A percentile compares a stretch with the other conserved stretches of the same genome.
These are phyloP conservation scores for Tenebrosternarchus preto DNA, from an alignment of 2,113 vertebrate genomes.

Conservation along the genomic window DNA sequence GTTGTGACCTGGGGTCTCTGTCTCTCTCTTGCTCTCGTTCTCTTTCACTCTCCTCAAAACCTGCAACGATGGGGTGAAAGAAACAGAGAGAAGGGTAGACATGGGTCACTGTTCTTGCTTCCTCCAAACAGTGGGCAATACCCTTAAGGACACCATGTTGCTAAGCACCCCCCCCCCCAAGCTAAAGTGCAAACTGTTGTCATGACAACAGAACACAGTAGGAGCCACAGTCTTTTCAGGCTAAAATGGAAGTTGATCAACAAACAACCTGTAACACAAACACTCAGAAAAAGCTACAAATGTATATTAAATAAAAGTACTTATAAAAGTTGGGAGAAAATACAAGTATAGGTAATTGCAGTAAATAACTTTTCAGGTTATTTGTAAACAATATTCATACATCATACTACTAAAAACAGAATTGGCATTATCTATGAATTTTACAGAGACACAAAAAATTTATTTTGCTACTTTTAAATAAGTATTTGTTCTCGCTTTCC, in stretches of 20 bases:
- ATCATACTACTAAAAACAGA: too few species aligned
- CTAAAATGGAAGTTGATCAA: conserved; percentile 3
- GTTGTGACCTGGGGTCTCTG: conserved; percentile 55
- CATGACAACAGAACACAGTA: conserved; percentile 36
- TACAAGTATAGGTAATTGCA: too few species aligned
- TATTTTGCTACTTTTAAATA: too few species aligned
- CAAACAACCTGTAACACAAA: neutral
- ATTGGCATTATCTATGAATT: too few species aligned
- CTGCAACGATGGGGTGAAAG: conserved; percentile 41
- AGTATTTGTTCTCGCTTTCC: too few species aligned
- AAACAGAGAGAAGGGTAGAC: conserved; percentile 6
- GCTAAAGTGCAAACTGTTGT: conserved; percentile 6
- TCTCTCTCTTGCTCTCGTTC: conserved; percentile 26
- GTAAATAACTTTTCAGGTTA: too few species aligned
- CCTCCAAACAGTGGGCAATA: neutral
- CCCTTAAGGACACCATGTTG: neutral
- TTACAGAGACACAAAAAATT: too few species aligned
- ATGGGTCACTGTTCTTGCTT: conserved; percentile 6
- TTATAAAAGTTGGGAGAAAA: too few species aligned
- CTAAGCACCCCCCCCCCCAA: neutral
- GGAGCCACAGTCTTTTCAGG: conserved; percentile 8
- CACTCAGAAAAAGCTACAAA: neutral
- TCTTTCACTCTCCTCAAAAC: conserved; percentile 54
- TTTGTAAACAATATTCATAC: too few species aligned
- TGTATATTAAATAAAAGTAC: too few species aligned